Conservation (phyloP, 2,113 vertebrate genomes). For the Seriola quinqueradiata region DNA sequence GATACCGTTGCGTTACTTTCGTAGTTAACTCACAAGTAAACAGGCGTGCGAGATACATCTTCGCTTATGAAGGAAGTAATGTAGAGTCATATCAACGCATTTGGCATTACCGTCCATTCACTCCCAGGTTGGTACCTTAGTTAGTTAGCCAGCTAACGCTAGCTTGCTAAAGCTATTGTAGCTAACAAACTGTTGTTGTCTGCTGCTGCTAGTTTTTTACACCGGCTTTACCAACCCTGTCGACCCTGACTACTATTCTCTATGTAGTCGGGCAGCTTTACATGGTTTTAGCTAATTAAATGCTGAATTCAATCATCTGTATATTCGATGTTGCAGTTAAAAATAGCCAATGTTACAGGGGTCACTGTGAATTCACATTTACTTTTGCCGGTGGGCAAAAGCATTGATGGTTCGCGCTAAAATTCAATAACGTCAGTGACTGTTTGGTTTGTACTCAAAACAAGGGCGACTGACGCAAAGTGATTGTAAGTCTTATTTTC, state of each 20-base stretch:
- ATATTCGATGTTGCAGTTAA: not conserved
- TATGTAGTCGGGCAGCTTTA: not conserved
- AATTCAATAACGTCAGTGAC: slow-evolving; percentile 59
- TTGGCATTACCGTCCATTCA: not conserved
- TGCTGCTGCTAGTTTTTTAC: not conserved
- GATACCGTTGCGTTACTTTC: not conserved
- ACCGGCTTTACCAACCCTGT: not conserved
- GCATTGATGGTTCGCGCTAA: slow-evolving; percentile 64
- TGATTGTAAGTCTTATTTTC: not conserved
- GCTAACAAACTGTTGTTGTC: slow-evolving; percentile 48
- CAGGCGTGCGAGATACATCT: not conserved
- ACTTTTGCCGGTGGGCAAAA: slow-evolving; percentile 27
- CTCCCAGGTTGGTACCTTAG: slow-evolving; percentile 41
- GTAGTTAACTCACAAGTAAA: not conserved
- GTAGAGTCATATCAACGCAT: not conserved
- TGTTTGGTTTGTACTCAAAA: slow-evolving; percentile 29
- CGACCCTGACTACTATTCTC: accelerated
- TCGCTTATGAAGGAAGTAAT: not conserved
- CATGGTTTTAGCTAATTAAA: no score
- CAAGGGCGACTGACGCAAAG: not conserved
- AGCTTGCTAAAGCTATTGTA: slow-evolving; percentile 57
- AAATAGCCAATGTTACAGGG: slow-evolving; percentile 15
- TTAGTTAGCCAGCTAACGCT: slow-evolving; percentile 31
- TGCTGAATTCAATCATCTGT: not conserved
- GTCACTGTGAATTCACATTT: slow-evolving; percentile 20